Conservation (phyloP, 1,140 invertebrate species). For the Anastrepha obliqua region DNA sequence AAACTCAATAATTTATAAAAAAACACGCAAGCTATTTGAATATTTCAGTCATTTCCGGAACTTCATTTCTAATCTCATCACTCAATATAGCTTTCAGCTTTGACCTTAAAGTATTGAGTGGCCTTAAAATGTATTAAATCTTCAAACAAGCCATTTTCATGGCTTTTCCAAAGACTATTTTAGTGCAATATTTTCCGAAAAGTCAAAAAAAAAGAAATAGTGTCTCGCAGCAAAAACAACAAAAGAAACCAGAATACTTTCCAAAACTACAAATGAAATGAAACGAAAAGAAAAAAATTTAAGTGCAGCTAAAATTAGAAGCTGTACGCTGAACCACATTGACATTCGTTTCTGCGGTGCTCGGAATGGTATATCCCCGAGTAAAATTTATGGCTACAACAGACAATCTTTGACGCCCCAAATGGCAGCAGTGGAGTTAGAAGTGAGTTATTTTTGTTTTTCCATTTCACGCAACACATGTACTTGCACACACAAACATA, state of each 20-base stretch:
- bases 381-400: conserved; percentile 23
- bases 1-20: too few species aligned
- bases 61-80: too few species aligned
- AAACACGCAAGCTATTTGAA: too few species aligned
- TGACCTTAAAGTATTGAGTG: neutral
- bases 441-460: conserved; percentile 27
- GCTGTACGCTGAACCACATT: neutral
- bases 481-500: neutral
- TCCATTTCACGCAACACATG: neutral
- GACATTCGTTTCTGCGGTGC: neutral
- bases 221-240: conserved; percentile 1
- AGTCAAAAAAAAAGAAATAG: conserved; percentile 2
- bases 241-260: neutral
- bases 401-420: neutral
- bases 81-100: neutral
- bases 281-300: conserved; percentile 4
- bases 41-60: too few species aligned
- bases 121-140: neutral
- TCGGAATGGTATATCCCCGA: too few species aligned
- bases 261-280: neutral
- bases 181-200: neutral
- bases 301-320: conserved; percentile 33
- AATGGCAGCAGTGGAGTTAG: neutral
- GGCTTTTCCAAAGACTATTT: neutral
- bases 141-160: neutral